Evolutionary conservation across 2,797 vertebrate species (phyloP).

Genomic region (Spea hammondii): DNA sequence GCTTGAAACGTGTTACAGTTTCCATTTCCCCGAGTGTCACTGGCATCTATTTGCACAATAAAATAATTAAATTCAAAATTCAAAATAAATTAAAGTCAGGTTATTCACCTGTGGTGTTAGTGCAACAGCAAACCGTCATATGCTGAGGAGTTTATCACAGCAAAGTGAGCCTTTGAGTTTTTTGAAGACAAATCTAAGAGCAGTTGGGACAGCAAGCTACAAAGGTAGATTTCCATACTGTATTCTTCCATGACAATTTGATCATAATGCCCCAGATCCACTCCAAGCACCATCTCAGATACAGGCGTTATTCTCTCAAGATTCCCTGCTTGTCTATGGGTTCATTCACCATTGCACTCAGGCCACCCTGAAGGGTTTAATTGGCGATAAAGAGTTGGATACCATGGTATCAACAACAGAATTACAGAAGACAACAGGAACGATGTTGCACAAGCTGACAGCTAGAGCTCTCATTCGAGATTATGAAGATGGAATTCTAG

Average conservation of each 20-base stretch:
- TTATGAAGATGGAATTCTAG: conserved; percentile 81
- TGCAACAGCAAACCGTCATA: conserved; percentile 79
- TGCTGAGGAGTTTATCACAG: conserved; percentile 79
- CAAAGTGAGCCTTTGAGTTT: conserved; percentile 80
- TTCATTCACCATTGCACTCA: conserved; percentile 50
- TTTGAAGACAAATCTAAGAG: conserved; percentile 81
- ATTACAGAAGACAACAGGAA: conserved; percentile 85
- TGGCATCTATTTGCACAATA: too few relatives aligned
- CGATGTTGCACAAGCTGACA: conserved; percentile 83
- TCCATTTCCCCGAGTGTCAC: too few relatives aligned
- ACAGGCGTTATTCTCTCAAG: background rate
- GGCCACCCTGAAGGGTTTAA: conserved; percentile 76
- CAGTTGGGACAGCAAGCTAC: conserved; percentile 74
- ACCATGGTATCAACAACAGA: conserved; percentile 84
- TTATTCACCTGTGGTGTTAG: conserved; percentile 84
- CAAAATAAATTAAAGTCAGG: conserved; percentile 65
- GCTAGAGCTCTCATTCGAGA: conserved; percentile 83
- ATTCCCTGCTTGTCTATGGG: background rate
- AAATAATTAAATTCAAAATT: too few relatives aligned
- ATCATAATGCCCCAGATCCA: background rate
- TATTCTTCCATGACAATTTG: background rate
- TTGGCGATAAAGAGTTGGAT: conserved; percentile 73
- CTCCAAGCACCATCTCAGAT: background rate
- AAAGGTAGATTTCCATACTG: background rate
- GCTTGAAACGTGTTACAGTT: too few relatives aligned